Evolutionary conservation across 2,888 invertebrate genomes (phyloP).

Genomic region (Stictocephala bisonia): DNA sequence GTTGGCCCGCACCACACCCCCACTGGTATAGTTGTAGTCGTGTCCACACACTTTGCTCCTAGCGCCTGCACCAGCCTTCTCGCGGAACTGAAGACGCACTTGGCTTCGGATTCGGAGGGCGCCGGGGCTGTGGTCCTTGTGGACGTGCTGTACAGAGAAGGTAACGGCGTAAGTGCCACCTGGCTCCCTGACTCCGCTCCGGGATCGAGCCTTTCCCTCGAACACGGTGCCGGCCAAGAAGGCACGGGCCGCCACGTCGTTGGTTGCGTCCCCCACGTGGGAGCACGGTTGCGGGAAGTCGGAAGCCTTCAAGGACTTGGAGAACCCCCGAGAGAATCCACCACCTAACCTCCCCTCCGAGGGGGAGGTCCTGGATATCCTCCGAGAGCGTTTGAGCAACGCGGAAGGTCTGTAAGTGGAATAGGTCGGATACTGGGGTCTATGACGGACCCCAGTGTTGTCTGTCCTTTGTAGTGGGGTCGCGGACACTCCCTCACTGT

Average conservation of each 20-base stretch:
- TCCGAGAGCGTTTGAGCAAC: slow-evolving; percentile 35
- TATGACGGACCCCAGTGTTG: background rate
- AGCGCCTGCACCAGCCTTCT: slow-evolving; percentile 63
- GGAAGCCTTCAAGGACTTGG: slow-evolving; percentile 26
- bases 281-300: slow-evolving; percentile 53
- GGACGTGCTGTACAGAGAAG: slow-evolving; percentile 73
- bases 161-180: slow-evolving; percentile 73
- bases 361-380: slow-evolving; percentile 41
- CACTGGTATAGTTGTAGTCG: slow-evolving; percentile 56
- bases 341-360: background rate
- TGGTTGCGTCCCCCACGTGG: slow-evolving; percentile 59
- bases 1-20: slow-evolving; percentile 66
- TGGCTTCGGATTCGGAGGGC: slow-evolving; percentile 55
- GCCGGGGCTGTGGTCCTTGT: slow-evolving; percentile 68
- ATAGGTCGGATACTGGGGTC: background rate
- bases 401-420: slow-evolving; percentile 23
- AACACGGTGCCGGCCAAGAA: slow-evolving; percentile 75
- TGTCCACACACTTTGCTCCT: slow-evolving; percentile 56
- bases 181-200: slow-evolving; percentile 69
- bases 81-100: slow-evolving; percentile 68
- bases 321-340: slow-evolving; percentile 39
- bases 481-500: slow-evolving; percentile 28
- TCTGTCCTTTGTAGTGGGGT: slow-evolving; percentile 26
- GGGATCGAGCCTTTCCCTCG: slow-evolving; percentile 74
- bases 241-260: slow-evolving; percentile 73